Evolutionary conservation across 2,113 vertebrate species (phyloP).

Genomic region (Melanocharis versteri): DNA sequence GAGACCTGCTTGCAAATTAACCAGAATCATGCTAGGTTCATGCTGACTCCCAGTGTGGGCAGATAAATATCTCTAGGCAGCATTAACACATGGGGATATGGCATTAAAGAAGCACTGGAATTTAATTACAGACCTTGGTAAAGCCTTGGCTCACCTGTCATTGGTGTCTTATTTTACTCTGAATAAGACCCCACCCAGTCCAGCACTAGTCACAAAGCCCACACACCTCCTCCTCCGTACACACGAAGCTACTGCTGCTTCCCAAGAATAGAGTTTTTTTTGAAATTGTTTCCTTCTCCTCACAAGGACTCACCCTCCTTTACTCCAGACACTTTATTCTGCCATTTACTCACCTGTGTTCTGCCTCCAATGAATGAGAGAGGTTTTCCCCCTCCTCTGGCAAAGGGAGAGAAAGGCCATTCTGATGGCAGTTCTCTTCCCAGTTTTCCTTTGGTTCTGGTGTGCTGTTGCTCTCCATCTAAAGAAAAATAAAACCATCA

Average conservation of each 20-base stretch:
- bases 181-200: background rate
- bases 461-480: slow-evolving; percentile 81
- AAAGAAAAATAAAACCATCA: background rate
- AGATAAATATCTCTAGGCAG: background rate
- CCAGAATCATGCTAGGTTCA: background rate
- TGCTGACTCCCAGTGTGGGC: background rate
- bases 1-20: background rate
- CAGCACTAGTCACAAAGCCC: background rate
- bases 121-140: slow-evolving; percentile 26
- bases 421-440: slow-evolving; percentile 88
- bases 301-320: background rate
- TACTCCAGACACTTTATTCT: background rate
- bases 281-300: background rate
- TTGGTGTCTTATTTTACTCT: background rate
- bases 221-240: background rate
- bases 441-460: slow-evolving; percentile 92
- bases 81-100: background rate
- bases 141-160: background rate
- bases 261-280: background rate
- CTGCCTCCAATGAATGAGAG: slow-evolving; percentile 95
- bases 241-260: background rate
- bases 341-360: slow-evolving; percentile 83
- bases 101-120: background rate
- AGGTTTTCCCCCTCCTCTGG: slow-evolving; percentile 89
- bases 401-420: slow-evolving; percentile 88